Percentiles rank a stretch among this genome's conserved stretches.
phyloP scores from a whole-genome alignment of 2,888 invertebrate species.

The Onthophagus sagittarius region DNA sequence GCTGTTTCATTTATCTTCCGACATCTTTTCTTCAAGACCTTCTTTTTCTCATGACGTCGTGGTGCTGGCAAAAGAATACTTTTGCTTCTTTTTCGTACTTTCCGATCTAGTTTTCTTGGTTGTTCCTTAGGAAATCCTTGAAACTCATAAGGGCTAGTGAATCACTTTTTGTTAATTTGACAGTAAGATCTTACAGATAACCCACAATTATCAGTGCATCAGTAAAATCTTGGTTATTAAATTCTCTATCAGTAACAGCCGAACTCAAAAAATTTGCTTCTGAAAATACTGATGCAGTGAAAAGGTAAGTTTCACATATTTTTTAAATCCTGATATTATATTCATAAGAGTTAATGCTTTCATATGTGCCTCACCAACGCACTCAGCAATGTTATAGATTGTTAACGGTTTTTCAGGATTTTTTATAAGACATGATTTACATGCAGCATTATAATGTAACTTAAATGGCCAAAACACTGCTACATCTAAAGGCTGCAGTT shows the following conservation, averaged over 20 bases:
- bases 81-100: slow-evolving; percentile 3
- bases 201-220: not conserved
- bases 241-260: too few relatives aligned
- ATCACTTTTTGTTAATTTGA: not conserved
- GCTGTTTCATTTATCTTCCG: too few relatives aligned
- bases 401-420: slow-evolving; percentile 42
- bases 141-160: not conserved
- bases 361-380: slow-evolving; percentile 29
- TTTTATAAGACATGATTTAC: slow-evolving; percentile 38
- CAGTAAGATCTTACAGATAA: too few relatives aligned
- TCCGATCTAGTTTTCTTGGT: not conserved
- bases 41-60: too few relatives aligned
- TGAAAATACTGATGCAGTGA: too few relatives aligned
- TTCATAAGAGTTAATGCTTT: slow-evolving; percentile 32
- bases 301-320: too few relatives aligned
- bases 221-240: slow-evolving; percentile 15
- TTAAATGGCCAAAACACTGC: slow-evolving; percentile 44
- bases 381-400: slow-evolving; percentile 40
- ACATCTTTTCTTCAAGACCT: not conserved
- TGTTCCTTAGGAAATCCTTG: not conserved
- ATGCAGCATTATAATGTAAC: slow-evolving; percentile 33
- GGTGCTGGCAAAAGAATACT: not conserved
- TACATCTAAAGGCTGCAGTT: slow-evolving; percentile 43
- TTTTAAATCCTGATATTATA: too few relatives aligned
- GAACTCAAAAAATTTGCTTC: too few relatives aligned